These are phyloP conservation scores for Drosophila paracracens DNA, from an alignment of 2,888 invertebrate species.

Conservation along the genomic window DNA sequence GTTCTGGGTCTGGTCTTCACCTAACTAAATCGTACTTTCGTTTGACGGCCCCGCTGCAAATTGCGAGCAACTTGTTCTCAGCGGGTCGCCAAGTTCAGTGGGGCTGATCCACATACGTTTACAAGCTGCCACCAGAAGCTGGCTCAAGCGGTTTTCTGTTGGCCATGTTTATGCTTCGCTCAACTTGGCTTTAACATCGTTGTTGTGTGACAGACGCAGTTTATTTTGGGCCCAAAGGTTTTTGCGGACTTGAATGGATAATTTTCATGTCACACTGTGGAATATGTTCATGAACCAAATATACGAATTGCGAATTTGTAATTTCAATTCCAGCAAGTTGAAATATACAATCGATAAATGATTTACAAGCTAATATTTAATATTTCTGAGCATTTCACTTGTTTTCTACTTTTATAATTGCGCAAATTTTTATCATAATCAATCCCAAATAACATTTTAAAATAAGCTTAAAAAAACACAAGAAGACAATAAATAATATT, in stretches of 20 bases:
- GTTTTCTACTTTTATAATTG: neutral
- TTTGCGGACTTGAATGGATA: neutral
- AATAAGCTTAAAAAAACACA: neutral
- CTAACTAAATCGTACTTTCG: constrained; percentile 55
- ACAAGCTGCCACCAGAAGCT: constrained; percentile 1
- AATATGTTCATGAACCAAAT: neutral
- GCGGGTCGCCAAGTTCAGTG: constrained; percentile 45
- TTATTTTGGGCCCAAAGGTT: neutral
- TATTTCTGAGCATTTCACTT: neutral
- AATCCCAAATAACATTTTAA: neutral
- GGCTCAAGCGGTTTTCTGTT: constrained; percentile 16
- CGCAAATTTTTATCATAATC: neutral
- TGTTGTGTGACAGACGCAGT: neutral
- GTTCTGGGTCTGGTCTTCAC: constrained; percentile 1
- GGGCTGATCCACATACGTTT: constrained; percentile 29
- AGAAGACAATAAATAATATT: neutral
- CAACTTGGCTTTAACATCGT: neutral
- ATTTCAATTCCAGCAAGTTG: neutral
- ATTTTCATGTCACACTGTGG: neutral
- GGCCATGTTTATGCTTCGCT: constrained; percentile 8
- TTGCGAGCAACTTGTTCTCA: constrained; percentile 55
- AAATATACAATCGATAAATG: neutral
- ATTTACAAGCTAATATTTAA: neutral
- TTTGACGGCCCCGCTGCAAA: constrained; percentile 45
- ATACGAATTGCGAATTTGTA: neutral